Evolutionary conservation across 2,113 vertebrate genomes (phyloP).

Genomic region (Sinosuthora webbiana): DNA sequence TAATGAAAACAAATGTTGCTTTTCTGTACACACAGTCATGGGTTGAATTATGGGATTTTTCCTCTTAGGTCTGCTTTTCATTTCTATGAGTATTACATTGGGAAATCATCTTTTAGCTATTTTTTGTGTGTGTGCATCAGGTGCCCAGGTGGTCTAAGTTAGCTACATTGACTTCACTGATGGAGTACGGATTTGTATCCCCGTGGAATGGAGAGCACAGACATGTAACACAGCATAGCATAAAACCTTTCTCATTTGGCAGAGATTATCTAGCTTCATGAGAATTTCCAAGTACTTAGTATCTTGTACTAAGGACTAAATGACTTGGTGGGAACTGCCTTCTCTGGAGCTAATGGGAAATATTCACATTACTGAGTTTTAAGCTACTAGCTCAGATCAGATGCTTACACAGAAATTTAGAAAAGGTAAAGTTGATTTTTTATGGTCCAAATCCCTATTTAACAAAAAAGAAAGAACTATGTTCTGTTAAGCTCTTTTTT

Average conservation of each 20-base stretch:
- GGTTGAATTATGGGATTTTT: accelerated
- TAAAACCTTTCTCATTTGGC: neutral
- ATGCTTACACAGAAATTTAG: constrained; percentile 9
- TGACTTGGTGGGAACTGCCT: neutral
- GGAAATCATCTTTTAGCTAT: neutral
- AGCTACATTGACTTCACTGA: neutral
- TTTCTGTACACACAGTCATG: neutral
- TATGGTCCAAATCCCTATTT: constrained; percentile 8
- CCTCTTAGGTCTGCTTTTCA: neutral
- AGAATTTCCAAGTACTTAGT: neutral
- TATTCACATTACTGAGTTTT: neutral
- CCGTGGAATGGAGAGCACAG: neutral
- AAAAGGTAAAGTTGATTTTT: constrained; percentile 35
- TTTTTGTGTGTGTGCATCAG: neutral
- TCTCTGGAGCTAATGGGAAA: neutral
- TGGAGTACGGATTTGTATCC: neutral
- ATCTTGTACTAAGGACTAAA: neutral
- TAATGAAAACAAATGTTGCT: neutral
- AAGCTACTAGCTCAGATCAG: neutral
- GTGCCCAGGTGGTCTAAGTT: neutral
- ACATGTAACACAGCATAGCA: neutral
- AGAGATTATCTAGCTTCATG: neutral
- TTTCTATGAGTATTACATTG: neutral
- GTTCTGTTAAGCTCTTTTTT: constrained; percentile 38
- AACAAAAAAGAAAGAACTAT: constrained; percentile 27